These are phyloP conservation scores for Penelope pileata DNA, from an alignment of 2,113 vertebrate species.

Conservation along the genomic window DNA sequence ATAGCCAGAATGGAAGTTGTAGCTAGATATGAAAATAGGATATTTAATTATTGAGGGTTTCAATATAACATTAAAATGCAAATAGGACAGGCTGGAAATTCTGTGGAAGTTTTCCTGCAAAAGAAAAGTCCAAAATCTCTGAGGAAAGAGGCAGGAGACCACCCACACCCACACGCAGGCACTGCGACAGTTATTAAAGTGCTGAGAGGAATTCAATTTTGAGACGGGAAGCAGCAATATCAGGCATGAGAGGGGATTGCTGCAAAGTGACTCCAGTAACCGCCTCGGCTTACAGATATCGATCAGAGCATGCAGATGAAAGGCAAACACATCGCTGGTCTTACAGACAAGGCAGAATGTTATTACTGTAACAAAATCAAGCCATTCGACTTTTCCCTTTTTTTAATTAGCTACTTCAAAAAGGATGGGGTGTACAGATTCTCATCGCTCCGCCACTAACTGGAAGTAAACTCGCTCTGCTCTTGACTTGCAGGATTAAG, in stretches of 20 bases:
- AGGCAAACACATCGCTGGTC: constrained; percentile 13
- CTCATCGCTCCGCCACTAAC: background rate
- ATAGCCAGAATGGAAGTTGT: background rate
- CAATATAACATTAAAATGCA: background rate
- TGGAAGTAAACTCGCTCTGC: background rate
- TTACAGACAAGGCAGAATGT: background rate
- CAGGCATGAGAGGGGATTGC: constrained; percentile 29
- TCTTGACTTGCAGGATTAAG: constrained; percentile 40
- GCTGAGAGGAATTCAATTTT: background rate
- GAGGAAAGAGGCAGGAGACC: background rate
- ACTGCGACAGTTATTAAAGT: background rate
- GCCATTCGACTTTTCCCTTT: background rate
- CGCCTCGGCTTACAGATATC: constrained; percentile 18
- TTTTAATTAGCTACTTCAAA: constrained; percentile 25
- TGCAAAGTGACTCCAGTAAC: background rate
- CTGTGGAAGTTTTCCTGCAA: background rate
- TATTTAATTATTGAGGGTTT: background rate
- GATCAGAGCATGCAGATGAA: constrained; percentile 58
- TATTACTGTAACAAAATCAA: constrained; percentile 20
- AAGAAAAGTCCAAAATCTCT: background rate
- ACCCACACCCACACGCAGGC: background rate
- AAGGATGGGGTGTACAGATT: background rate
- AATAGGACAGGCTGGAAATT: background rate
- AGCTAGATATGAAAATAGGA: background rate
- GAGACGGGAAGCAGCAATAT: background rate